A percentile compares a stretch with the other conserved stretches of the same genome.
Evolutionary conservation across 2,888 invertebrate species (phyloP).

Genomic region (Mesorhabditis sp.): DNA sequence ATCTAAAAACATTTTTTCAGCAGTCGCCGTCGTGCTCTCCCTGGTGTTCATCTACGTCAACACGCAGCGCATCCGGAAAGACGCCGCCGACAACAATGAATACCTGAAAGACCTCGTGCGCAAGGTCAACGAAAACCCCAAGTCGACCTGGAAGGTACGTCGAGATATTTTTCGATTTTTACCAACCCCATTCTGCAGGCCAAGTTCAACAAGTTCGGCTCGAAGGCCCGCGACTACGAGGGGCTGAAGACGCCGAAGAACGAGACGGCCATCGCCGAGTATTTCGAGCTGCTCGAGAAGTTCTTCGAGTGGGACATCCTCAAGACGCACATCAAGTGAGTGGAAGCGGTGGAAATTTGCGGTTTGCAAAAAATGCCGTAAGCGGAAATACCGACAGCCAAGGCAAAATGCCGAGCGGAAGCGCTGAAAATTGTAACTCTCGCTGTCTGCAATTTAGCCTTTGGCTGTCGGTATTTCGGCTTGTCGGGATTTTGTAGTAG

Average conservation of each 20-base stretch:
- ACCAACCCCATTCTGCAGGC: conserved; percentile 24
- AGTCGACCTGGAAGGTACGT: conserved; percentile 50
- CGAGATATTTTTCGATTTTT: background rate
- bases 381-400: background rate
- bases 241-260: conserved; percentile 49
- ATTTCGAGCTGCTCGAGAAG: conserved; percentile 43
- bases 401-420: background rate
- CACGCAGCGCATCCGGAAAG: background rate
- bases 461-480: too few species aligned
- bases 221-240: conserved; percentile 34
- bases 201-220: conserved; percentile 52
- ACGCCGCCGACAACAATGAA: conserved; percentile 32
- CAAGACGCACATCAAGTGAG: conserved; percentile 48
- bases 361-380: background rate
- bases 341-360: too few species aligned
- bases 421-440: background rate
- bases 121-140: conserved; percentile 46
- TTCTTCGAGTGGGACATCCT: conserved; percentile 51
- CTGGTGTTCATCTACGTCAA: background rate
- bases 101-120: conserved; percentile 48
- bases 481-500: too few species aligned
- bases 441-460: too few species aligned
- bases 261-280: conserved; percentile 51
- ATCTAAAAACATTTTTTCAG: too few species aligned
- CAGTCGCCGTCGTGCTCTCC: background rate